Evolutionary conservation across 2,797 vertebrate species (phyloP).

Genomic region (Rhynchonycteris naso): DNA sequence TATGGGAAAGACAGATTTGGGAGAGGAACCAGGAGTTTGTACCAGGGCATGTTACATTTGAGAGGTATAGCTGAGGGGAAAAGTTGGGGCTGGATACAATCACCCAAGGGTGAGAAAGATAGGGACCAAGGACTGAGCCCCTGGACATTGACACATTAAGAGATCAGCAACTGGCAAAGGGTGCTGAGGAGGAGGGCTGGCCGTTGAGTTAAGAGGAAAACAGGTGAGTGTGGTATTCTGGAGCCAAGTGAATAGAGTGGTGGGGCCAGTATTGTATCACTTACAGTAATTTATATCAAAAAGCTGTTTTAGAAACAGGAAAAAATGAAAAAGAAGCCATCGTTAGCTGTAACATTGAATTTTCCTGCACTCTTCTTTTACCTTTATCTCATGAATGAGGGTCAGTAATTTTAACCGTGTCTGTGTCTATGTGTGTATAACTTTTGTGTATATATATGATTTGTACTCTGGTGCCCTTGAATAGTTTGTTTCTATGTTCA

Average conservation of each 20-base stretch:
- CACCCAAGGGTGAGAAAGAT: not conserved
- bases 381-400: not conserved
- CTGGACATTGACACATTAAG: not conserved
- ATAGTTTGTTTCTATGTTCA: not conserved
- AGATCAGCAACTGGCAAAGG: not conserved
- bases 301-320: not conserved
- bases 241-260: not conserved
- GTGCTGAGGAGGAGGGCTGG: not conserved
- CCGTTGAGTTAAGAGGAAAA: not conserved
- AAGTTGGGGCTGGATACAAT: not conserved
- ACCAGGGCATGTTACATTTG: not conserved
- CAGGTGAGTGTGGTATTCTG: not conserved
- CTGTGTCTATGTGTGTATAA: not conserved
- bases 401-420: not conserved
- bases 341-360: not conserved
- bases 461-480: not conserved
- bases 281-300: not conserved
- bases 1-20: not conserved
- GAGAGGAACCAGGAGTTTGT: not conserved
- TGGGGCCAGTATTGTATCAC: rapidly evolving
- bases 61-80: not conserved
- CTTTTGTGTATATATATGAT: not conserved
- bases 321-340: not conserved
- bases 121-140: not conserved
- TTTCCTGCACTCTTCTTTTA: not conserved